Conservation (phyloP, 2,888 invertebrate species). For the Pristionchus japonicus region DNA sequence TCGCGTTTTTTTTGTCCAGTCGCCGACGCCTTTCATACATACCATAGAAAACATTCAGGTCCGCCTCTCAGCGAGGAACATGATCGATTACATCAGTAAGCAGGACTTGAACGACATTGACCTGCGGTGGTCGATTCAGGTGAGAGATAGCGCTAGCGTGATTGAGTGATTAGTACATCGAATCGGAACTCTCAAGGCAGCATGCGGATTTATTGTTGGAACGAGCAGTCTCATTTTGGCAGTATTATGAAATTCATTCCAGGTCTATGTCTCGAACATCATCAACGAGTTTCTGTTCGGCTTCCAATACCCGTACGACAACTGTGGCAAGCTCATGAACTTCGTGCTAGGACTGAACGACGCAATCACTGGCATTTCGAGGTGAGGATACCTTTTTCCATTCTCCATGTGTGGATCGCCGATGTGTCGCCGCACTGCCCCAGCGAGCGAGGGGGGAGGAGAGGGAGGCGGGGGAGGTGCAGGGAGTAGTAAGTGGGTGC, state of each 20-base stretch:
- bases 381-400: neutral
- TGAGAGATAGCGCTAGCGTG: neutral
- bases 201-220: too few relatives aligned
- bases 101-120: neutral
- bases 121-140: slow-evolving; percentile 6
- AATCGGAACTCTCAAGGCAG: too few relatives aligned
- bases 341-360: neutral
- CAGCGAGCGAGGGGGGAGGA: too few relatives aligned
- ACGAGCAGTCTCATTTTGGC: neutral
- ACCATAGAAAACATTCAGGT: too few relatives aligned
- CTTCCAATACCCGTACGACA: neutral
- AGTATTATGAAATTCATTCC: neutral
- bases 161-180: too few relatives aligned
- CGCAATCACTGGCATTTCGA: neutral
- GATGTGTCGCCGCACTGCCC: too few relatives aligned
- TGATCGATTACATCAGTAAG: neutral
- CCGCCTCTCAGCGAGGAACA: neutral
- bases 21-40: too few relatives aligned
- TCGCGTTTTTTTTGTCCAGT: neutral
- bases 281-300: slow-evolving; percentile 11
- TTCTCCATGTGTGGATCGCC: too few relatives aligned
- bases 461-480: too few relatives aligned
- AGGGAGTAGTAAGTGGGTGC: too few relatives aligned
- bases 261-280: neutral
- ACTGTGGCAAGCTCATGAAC: neutral